These are phyloP conservation scores for Bicyclus anynana DNA, from an alignment of 1,140 invertebrate genomes.

Conservation along the genomic window DNA sequence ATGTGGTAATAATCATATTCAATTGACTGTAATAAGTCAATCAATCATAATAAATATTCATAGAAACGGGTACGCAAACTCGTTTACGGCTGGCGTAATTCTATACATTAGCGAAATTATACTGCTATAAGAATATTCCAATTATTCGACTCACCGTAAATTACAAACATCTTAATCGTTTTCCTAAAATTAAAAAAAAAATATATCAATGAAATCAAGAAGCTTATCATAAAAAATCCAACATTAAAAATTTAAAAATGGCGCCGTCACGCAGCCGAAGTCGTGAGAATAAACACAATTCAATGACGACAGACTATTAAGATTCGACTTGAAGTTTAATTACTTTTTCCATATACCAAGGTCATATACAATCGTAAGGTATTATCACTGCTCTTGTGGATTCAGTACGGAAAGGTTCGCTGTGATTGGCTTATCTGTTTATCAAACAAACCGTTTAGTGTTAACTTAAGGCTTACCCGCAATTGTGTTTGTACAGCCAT, in stretches of 20 bases:
- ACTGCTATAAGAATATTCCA: too few relatives aligned
- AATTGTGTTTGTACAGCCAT: slow-evolving; percentile 17
- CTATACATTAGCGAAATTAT: too few relatives aligned
- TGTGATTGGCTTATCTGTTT: slow-evolving; percentile 34
- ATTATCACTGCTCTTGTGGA: slow-evolving; percentile 5
- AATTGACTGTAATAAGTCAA: too few relatives aligned
- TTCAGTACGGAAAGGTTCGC: slow-evolving; percentile 10
- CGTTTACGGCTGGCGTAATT: too few relatives aligned
- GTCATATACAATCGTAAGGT: neutral
- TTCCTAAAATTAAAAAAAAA: neutral
- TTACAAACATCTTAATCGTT: too few relatives aligned
- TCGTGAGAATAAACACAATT: neutral
- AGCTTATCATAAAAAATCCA: neutral
- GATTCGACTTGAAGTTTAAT: neutral
- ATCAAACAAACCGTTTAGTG: slow-evolving; percentile 28
- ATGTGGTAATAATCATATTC: too few relatives aligned
- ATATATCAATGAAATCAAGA: neutral
- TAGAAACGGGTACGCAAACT: too few relatives aligned
- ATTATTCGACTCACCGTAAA: too few relatives aligned
- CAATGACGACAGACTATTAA: neutral
- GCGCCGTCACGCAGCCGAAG: neutral
- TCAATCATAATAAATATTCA: too few relatives aligned
- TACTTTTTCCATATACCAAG: slow-evolving; percentile 4
- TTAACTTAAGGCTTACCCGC: slow-evolving; percentile 28
- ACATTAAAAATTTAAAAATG: neutral